A percentile compares a stretch with the other conserved stretches of the same genome.
phyloP scores from a whole-genome alignment of 1,140 invertebrate genomes.

The Bilobella aurantiaca region DNA sequence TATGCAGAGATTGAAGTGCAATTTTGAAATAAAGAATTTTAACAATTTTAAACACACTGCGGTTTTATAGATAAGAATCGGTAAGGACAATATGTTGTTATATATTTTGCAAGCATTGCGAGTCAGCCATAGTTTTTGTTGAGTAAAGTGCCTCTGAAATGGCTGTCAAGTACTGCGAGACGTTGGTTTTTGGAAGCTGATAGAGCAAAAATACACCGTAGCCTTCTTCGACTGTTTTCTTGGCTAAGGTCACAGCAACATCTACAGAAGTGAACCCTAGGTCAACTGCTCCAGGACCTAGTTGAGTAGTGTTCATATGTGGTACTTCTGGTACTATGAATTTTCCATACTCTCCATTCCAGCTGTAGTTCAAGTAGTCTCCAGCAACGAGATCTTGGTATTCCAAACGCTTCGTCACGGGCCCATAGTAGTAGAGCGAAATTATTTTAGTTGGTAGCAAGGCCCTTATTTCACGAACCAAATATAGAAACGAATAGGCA shows the following conservation, averaged over 20 bases:
- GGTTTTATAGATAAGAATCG: no score
- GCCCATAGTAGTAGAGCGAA: slow-evolving; percentile 17
- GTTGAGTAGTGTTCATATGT: background rate
- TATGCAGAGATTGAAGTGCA: no score
- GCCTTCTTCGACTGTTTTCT: slow-evolving; percentile 8
- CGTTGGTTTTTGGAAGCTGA: slow-evolving; percentile 4
- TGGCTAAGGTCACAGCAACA: background rate
- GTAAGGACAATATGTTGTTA: no score
- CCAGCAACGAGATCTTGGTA: slow-evolving; percentile 1
- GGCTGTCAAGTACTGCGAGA: slow-evolving; percentile 1
- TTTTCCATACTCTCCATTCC: slow-evolving; percentile 12
- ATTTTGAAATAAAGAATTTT: no score
- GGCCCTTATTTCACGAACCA: slow-evolving; percentile 1
- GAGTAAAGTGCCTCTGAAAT: slow-evolving; percentile 3
- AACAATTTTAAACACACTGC: no score
- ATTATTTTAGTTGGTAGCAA: slow-evolving; percentile 15
- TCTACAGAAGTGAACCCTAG: background rate
- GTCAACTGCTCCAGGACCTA: slow-evolving; percentile 7
- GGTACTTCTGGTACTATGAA: slow-evolving; percentile 10
- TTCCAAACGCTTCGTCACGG: background rate
- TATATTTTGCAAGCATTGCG: no score
- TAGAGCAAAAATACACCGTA: slow-evolving; percentile 18
- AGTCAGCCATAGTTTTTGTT: no score
- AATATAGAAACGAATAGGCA: slow-evolving; percentile 7
- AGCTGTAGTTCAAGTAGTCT: slow-evolving; percentile 18